Percentiles rank a stretch among this genome's conserved stretches.
These are phyloP conservation scores for Alloscopus bannaensis DNA, from an alignment of 2,888 invertebrate genomes.

Conservation along the genomic window DNA sequence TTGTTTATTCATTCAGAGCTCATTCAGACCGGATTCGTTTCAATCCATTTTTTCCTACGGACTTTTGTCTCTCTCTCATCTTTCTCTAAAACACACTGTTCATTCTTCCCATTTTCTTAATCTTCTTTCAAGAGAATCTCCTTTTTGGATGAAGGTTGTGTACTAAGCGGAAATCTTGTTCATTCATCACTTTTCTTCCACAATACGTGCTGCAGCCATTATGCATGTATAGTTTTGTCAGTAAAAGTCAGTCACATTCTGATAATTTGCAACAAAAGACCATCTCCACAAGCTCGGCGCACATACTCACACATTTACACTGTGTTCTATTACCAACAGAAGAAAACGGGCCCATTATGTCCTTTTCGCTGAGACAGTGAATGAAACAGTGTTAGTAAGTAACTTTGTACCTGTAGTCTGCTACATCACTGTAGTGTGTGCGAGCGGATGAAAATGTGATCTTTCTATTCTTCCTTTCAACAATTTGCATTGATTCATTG, in stretches of 20 bases:
- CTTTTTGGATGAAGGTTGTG: conserved; percentile 1
- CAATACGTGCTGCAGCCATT: too few species aligned
- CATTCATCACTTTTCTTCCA: conserved; percentile 17
- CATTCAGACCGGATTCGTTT: conserved; percentile 55
- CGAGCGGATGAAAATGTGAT: too few species aligned
- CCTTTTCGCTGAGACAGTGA: background rate
- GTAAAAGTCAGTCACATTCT: conserved; percentile 71
- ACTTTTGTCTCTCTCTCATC: conserved; percentile 22
- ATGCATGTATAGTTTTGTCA: conserved; percentile 23
- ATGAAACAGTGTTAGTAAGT: conserved; percentile 41
- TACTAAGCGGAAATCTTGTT: conserved; percentile 26
- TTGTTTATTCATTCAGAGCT: conserved; percentile 51
- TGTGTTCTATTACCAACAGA: background rate
- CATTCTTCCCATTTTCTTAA: conserved; percentile 24
- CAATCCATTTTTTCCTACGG: conserved; percentile 50
- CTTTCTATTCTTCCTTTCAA: conserved; percentile 14
- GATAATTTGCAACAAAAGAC: conserved; percentile 71
- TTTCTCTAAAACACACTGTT: background rate
- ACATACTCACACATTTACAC: too few species aligned
- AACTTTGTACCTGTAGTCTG: too few species aligned
- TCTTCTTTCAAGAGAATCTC: conserved; percentile 21
- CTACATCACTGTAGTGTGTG: too few species aligned
- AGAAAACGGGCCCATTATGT: background rate
- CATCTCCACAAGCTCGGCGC: conserved; percentile 8
- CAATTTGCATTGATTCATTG: conserved; percentile 40